phyloP scores from a whole-genome alignment of 2,888 invertebrate genomes.

The Physocephala rufipes region DNA sequence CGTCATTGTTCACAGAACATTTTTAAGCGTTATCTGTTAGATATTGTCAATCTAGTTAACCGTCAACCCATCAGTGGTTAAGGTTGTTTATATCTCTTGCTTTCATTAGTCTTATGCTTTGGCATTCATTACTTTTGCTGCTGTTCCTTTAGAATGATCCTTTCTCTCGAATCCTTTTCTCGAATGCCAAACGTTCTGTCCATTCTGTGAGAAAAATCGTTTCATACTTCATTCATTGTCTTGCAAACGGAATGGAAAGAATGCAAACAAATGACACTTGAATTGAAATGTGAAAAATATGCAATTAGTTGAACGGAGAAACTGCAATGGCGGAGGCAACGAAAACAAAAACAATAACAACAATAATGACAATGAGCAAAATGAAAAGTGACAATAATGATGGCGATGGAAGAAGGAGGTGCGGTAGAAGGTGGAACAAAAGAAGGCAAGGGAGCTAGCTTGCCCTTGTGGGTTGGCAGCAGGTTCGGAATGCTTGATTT shows the following conservation, averaged over 20 bases:
- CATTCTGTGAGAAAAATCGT: constrained; percentile 25
- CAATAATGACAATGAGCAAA: background rate
- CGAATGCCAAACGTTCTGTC: constrained; percentile 3
- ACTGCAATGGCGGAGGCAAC: background rate
- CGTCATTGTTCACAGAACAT: too few species aligned
- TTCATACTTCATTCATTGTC: constrained; percentile 30
- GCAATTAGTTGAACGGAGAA: constrained; percentile 31
- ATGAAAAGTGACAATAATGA: too few species aligned
- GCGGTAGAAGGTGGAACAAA: too few species aligned
- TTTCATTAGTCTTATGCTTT: background rate
- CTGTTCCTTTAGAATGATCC: background rate
- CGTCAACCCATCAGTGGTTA: too few species aligned
- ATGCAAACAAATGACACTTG: constrained; percentile 33
- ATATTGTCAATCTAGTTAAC: too few species aligned
- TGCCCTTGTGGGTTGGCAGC: too few species aligned
- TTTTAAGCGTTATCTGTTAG: too few species aligned
- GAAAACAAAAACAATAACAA: background rate
- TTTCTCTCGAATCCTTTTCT: background rate
- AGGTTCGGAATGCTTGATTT: too few species aligned
- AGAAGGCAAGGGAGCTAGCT: too few species aligned
- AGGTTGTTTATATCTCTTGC: background rate
- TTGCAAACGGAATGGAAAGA: constrained; percentile 29
- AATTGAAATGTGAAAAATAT: constrained; percentile 36
- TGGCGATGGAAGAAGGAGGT: too few species aligned
- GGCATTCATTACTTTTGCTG: background rate